Percentiles rank a stretch among this genome's conserved stretches.
Evolutionary conservation across 2,797 vertebrate genomes (phyloP).

Genomic region (Malurus leucopterus): DNA sequence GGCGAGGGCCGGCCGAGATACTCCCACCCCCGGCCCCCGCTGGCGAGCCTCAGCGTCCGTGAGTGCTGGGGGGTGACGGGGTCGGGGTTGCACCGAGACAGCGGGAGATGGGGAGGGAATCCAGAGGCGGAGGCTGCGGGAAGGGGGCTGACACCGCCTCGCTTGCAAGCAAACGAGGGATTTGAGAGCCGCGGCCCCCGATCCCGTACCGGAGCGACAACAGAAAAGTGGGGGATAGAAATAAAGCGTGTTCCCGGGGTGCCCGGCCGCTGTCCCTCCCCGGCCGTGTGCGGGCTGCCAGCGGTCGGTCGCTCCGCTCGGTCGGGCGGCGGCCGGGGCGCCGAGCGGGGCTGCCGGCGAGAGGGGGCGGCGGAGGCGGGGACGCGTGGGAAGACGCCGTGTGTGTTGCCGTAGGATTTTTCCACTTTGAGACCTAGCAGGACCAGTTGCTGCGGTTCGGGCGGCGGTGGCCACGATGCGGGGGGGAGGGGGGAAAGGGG

Average conservation of each 20-base stretch:
- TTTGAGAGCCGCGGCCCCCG: neutral
- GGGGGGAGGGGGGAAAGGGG: neutral
- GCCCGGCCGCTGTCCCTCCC: neutral
- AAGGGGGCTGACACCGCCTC: neutral
- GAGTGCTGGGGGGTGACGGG: neutral
- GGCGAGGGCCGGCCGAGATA: neutral
- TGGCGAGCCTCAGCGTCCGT: neutral
- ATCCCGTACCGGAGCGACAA: neutral
- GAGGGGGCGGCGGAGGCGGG: neutral
- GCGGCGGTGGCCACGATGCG: neutral
- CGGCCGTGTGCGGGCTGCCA: neutral
- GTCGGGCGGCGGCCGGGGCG: neutral
- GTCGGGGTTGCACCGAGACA: neutral
- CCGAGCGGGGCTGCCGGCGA: neutral
- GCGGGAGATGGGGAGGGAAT: neutral
- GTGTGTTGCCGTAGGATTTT: constrained; percentile 7
- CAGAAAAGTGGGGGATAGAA: neutral
- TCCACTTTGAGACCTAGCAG: constrained; percentile 4
- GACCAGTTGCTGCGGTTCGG: neutral
- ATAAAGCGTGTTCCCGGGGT: neutral
- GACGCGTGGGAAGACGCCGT: neutral
- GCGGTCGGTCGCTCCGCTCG: neutral
- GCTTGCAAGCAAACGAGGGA: neutral
- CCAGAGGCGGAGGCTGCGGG: neutral
- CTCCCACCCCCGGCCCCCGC: neutral